These are phyloP conservation scores for Eleginops maclovinus DNA, from an alignment of 2,113 vertebrate species.

Conservation along the genomic window DNA sequence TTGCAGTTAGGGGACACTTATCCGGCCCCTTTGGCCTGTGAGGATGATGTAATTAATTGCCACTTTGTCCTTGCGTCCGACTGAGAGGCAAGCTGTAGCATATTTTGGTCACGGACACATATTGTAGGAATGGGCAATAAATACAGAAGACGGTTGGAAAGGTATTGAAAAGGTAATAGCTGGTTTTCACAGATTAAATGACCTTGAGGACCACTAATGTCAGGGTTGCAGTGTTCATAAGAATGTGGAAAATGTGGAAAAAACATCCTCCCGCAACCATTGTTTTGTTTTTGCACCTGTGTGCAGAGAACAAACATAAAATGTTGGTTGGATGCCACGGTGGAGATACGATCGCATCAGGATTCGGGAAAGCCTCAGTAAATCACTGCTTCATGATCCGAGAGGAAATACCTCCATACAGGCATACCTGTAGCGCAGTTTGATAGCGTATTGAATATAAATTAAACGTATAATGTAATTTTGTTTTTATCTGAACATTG, in stretches of 20 bases:
- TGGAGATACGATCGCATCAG: not conserved
- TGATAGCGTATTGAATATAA: not conserved
- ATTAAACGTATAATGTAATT: not conserved
- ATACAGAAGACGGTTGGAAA: conserved; percentile 21
- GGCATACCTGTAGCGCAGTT: not conserved
- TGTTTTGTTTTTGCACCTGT: conserved; percentile 59
- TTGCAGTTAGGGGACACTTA: conserved; percentile 60
- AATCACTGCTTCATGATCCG: conserved; percentile 11
- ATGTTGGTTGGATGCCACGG: conserved; percentile 24
- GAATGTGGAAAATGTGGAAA: conserved; percentile 55
- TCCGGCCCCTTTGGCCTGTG: conserved; percentile 33
- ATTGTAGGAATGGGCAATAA: conserved; percentile 16
- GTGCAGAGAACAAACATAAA: conserved; percentile 22
- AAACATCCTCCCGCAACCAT: conserved; percentile 36
- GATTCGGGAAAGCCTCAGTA: not conserved
- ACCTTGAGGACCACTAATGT: conserved; percentile 59
- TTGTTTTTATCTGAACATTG: no score
- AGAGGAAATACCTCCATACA: conserved; percentile 1
- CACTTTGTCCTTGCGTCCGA: conserved; percentile 25
- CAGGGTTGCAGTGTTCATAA: conserved; percentile 34
- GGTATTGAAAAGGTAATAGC: conserved; percentile 27
- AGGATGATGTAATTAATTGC: conserved; percentile 66
- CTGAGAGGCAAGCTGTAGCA: conserved; percentile 25
- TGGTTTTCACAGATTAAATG: conserved; percentile 48
- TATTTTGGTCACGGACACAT: conserved; percentile 23